These are phyloP conservation scores for Lepetodrilus schrolli DNA, from an alignment of 2,888 invertebrate genomes.

Conservation along the genomic window DNA sequence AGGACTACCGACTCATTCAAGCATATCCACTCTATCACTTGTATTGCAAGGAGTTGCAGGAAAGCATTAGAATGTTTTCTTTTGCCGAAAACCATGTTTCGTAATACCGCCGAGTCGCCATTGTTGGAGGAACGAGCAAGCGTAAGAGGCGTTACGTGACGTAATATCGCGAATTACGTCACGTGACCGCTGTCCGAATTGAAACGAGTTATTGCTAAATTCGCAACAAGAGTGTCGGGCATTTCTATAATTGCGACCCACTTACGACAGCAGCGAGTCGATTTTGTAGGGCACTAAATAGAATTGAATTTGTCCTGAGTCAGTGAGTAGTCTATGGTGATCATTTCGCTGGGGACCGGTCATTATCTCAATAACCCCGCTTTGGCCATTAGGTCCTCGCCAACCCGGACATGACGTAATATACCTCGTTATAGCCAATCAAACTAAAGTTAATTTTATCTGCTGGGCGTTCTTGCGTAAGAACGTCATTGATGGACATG, in stretches of 20 bases:
- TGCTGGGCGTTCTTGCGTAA: conserved; percentile 25
- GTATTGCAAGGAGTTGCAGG: too few relatives aligned
- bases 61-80: too few relatives aligned
- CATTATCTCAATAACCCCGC: conserved; percentile 17
- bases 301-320: conserved; percentile 16
- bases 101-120: background rate
- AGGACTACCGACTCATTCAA: too few relatives aligned
- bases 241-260: conserved; percentile 13
- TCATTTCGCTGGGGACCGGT: background rate
- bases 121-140: background rate
- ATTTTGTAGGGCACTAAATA: background rate
- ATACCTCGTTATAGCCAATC: conserved; percentile 28
- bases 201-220: background rate
- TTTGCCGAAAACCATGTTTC: background rate
- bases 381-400: background rate
- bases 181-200: background rate
- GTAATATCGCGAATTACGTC: conserved; percentile 10
- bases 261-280: background rate
- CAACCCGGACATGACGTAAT: conserved; percentile 20
- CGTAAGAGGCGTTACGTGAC: background rate
- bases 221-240: background rate
- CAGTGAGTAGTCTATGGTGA: conserved; percentile 1
- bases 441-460: conserved; percentile 30
- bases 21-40: too few relatives aligned
- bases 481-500: background rate